phyloP scores from a whole-genome alignment of 2,113 vertebrate genomes.

The Hoplias malabaricus region DNA sequence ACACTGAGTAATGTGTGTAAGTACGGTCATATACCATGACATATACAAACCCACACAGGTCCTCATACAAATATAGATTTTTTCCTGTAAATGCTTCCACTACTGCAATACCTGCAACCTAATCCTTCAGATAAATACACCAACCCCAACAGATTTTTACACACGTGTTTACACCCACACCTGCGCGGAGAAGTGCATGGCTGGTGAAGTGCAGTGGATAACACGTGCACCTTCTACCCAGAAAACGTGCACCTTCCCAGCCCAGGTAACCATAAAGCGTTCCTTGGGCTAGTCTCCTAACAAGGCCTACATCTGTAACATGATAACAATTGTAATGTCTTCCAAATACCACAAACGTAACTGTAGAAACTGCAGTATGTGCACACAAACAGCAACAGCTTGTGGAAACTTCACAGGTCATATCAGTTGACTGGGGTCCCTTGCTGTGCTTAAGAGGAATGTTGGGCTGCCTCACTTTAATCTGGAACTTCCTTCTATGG shows the following conservation, averaged over 20 bases:
- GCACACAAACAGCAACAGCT: background rate
- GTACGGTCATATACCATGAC: background rate
- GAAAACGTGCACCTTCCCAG: no score
- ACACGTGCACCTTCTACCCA: no score
- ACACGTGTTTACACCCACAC: background rate
- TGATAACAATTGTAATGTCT: no score
- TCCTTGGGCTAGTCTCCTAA: no score
- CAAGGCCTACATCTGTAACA: no score
- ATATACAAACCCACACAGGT: background rate
- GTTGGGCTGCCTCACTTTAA: background rate
- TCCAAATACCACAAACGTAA: background rate
- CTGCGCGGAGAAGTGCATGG: constrained; percentile 1
- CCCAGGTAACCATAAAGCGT: no score
- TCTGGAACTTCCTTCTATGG: constrained; percentile 31
- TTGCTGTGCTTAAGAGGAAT: constrained; percentile 13
- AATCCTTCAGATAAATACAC: background rate
- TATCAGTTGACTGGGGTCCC: constrained; percentile 7
- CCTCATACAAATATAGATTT: background rate
- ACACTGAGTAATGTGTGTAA: no score
- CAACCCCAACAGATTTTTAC: background rate
- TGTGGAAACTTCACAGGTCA: constrained; percentile 1
- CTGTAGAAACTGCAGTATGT: background rate
- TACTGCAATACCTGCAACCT: background rate
- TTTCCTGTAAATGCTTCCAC: background rate
- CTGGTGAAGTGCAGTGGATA: no score